Conservation (phyloP, 2,113 vertebrate species). For the Tricholaema leucomelas region DNA sequence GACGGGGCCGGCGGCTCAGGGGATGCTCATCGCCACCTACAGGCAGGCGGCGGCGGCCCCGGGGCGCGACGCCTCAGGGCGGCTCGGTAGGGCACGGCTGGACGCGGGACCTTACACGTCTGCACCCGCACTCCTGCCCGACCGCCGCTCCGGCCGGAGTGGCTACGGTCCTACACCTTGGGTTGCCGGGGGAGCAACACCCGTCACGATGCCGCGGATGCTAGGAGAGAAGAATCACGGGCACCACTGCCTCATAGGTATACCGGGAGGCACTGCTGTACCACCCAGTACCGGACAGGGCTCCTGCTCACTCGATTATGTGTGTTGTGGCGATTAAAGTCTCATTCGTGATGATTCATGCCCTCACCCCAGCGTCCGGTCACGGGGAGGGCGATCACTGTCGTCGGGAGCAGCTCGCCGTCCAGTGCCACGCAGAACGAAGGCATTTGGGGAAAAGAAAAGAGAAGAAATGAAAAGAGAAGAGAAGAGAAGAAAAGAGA, state of each 20-base stretch:
- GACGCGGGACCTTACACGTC: accelerated
- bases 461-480: no score
- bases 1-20: not conserved
- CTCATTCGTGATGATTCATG: not conserved
- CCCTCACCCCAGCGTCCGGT: not conserved
- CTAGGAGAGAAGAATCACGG: not conserved
- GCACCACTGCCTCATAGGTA: no score
- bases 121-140: accelerated
- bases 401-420: not conserved
- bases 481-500: no score
- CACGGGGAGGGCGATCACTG: not conserved
- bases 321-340: not conserved
- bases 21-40: constrained; percentile 72
- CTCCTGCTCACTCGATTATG: not conserved
- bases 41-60: constrained; percentile 5
- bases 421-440: not conserved
- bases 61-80: not conserved
- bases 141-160: not conserved
- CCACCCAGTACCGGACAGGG: not conserved
- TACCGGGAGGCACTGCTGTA: not conserved
- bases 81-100: not conserved
- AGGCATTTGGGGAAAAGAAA: not conserved
- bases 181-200: not conserved
- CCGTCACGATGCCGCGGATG: not conserved
- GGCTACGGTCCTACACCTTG: not conserved